Conservation (phyloP, 2,888 invertebrate species). For the Xestoiulus laeticollis region DNA sequence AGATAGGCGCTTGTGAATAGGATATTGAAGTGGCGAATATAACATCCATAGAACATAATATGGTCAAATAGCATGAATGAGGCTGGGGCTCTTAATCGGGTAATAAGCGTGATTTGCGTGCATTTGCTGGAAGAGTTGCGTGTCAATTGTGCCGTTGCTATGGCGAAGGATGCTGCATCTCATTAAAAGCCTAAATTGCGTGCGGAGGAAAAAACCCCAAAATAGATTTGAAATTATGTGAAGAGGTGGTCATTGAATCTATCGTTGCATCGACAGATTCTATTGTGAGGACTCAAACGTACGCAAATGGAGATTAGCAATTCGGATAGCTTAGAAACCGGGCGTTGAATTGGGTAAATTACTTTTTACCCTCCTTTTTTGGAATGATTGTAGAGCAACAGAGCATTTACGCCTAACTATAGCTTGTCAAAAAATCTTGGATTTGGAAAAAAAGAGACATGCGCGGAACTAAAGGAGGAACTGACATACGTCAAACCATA, state of each 20-base stretch:
- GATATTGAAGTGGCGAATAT: neutral
- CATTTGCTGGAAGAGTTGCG: constrained; percentile 16
- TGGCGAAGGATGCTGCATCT: constrained; percentile 39
- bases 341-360: constrained; percentile 4
- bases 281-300: neutral
- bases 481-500: neutral
- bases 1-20: neutral
- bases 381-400: constrained; percentile 5
- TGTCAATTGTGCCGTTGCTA: constrained; percentile 35
- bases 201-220: neutral
- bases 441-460: neutral
- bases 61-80: constrained; percentile 4
- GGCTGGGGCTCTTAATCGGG: constrained; percentile 5
- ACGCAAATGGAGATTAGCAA: neutral
- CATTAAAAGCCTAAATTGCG: neutral
- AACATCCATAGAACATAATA: neutral
- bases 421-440: neutral
- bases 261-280: neutral
- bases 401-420: neutral
- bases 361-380: neutral
- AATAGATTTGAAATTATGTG: neutral
- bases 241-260: constrained; percentile 39
- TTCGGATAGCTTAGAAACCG: neutral
- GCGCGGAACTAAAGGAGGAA: neutral
- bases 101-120: constrained; percentile 43